Conservation (phyloP, 2,113 vertebrate species). For the Lasiurus borealis region DNA sequence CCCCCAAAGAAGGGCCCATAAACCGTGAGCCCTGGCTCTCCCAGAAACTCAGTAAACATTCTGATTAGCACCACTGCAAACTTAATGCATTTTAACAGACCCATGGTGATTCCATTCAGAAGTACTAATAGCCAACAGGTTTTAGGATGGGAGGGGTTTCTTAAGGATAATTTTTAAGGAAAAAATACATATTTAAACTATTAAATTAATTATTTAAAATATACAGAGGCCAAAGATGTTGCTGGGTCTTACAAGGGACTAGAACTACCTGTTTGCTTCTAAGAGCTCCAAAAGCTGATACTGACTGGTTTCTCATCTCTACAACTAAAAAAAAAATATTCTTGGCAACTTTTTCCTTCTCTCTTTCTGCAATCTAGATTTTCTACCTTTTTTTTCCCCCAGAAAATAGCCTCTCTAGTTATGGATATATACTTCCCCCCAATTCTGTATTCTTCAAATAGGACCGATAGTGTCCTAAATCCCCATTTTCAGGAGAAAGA, state of each 20-base stretch:
- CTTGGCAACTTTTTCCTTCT: background rate
- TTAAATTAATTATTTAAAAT: background rate
- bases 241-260: background rate
- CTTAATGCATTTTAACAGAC: background rate
- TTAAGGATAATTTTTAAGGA: background rate
- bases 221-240: background rate
- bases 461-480: background rate
- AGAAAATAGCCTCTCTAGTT: background rate
- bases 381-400: background rate
- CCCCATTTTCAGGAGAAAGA: background rate
- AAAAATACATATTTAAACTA: background rate
- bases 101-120: background rate
- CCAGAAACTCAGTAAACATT: background rate
- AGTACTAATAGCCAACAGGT: background rate
- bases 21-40: fast-evolving
- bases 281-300: background rate
- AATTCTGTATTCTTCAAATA: background rate
- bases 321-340: background rate
- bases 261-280: background rate
- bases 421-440: background rate
- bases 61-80: background rate
- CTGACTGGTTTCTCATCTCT: background rate
- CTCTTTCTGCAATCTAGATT: background rate
- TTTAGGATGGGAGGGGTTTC: background rate
- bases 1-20: background rate